Base-by-base conservation (phyloP, 2,113 vertebrate species). In the Solea senegalensis region DNA sequence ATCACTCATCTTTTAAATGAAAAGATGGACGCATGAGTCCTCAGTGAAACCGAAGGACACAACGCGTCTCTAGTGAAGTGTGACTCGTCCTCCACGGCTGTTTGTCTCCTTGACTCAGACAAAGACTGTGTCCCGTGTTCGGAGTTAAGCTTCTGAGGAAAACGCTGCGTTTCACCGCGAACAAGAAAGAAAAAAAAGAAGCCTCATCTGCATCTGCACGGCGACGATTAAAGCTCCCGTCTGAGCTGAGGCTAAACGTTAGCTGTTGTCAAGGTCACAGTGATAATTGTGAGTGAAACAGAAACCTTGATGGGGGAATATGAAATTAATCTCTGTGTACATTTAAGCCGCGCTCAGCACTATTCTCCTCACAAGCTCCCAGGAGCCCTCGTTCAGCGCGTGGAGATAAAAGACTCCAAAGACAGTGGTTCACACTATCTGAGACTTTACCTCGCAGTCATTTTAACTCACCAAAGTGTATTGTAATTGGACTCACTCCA, bases 301-400 rank as follows among this genome's bases (percentile, higher is more conserved):
- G 80, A 86, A 88, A 72, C 82, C 85, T 86, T 70, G 62, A 60
- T 64, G 34, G 34, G 81, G 84, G 81, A 86, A 85, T 74, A 72
- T 86, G 78, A 86, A 90, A 90, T 89, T 82, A 86, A 90, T 91
- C 81, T 83, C 74, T 66, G 81, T 84, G 73, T 77, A 81, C 11
- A 9, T 87, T 88, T 80, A 74, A 76, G 84, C 80, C 49, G 72
- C 5, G 69, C 81, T 89, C 75, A 85, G 87, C 84, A 81, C 58
- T 82, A 65, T 85, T 85, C 80, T 72, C 27, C 74, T 83, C 11
- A 68, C 69, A 74, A 69, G 74, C 64, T 88, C 87, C 78, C 78
- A 56, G 51, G 74, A 86, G 88, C 43, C 39, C 16, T 34, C 71
- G 63, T 56, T 69, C 68, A 53, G 57, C 64, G 56, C 70, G 73